A percentile compares a stretch with the other conserved stretches of the same genome.
Conservation (phyloP, 2,888 invertebrate genomes). For the Tenthredo distinguenda region DNA sequence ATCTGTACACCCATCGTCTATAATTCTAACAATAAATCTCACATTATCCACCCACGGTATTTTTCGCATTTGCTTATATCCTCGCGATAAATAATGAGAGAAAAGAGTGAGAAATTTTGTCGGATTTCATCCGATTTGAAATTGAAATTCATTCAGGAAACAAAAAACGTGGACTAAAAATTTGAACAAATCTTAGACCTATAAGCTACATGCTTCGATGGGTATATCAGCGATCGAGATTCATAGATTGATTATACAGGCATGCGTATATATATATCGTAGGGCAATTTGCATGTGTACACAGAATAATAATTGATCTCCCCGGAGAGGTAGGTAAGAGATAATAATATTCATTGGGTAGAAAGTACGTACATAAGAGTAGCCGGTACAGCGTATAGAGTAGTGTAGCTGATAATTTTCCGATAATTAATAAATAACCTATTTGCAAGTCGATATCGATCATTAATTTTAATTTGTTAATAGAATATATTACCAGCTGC, state of each 20-base stretch:
- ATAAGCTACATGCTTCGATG: not conserved
- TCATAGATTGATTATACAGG: not conserved
- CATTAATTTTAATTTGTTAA: slow-evolving; percentile 34
- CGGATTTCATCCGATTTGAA: too few species aligned
- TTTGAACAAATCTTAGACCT: not conserved
- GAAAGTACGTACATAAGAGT: slow-evolving; percentile 28
- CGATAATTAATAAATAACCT: slow-evolving; percentile 47
- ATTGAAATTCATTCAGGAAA: too few species aligned
- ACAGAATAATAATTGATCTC: slow-evolving; percentile 39
- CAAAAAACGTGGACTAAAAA: too few species aligned
- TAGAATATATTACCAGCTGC: slow-evolving; percentile 10
- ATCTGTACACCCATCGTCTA: not conserved
- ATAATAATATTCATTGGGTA: slow-evolving; percentile 45
- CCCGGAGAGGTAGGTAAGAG: not conserved
- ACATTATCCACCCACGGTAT: not conserved
- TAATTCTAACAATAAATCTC: not conserved
- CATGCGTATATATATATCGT: not conserved
- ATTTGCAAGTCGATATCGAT: slow-evolving; percentile 49
- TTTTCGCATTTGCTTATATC: not conserved
- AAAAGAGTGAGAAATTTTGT: too few species aligned
- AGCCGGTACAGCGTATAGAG: not conserved
- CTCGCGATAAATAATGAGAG: too few species aligned
- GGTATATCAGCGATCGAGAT: not conserved
- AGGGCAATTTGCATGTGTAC: slow-evolving; percentile 32
- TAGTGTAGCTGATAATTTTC: slow-evolving; percentile 19